phyloP scores from a whole-genome alignment of 1,140 invertebrate genomes.

The Drosophila micromelanica region DNA sequence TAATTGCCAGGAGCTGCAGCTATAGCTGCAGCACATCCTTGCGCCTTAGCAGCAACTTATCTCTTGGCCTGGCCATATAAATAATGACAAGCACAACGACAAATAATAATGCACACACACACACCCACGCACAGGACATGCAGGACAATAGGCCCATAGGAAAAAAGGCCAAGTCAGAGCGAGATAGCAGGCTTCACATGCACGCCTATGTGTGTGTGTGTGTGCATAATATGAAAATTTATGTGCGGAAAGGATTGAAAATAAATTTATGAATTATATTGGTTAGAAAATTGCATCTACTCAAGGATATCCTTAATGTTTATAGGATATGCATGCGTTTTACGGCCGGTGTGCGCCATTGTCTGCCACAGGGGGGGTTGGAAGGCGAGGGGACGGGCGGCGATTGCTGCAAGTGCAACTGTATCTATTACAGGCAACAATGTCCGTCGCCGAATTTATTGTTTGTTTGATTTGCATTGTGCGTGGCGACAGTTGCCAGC shows the following conservation, averaged over 20 bases:
- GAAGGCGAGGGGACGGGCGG: neutral
- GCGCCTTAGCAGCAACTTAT: constrained; percentile 69
- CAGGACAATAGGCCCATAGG: constrained; percentile 66
- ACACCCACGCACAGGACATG: constrained; percentile 35
- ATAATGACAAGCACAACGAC: constrained; percentile 84
- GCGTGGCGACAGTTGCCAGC: constrained; percentile 25
- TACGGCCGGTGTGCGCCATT: constrained; percentile 52
- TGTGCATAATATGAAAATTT: constrained; percentile 83
- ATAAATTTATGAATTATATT: constrained; percentile 84
- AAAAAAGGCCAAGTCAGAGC: constrained; percentile 38
- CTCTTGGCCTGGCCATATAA: constrained; percentile 81
- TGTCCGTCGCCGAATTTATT: constrained; percentile 76
- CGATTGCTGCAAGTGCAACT: neutral
- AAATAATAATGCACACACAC: constrained; percentile 79
- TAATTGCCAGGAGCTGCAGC: constrained; percentile 67
- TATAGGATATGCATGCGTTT: constrained; percentile 74
- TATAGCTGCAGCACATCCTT: constrained; percentile 51
- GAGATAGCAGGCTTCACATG: constrained; percentile 7
- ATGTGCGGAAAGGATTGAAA: constrained; percentile 84
- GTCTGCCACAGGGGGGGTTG: constrained; percentile 13
- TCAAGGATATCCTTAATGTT: constrained; percentile 84
- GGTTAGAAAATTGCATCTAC: constrained; percentile 84
- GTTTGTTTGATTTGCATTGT: constrained; percentile 81
- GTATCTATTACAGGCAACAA: constrained; percentile 49
- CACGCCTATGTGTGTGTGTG: constrained; percentile 30